Base-by-base conservation (phyloP, 2,888 invertebrate genomes). In the Meiosimyza platycephala region DNA sequence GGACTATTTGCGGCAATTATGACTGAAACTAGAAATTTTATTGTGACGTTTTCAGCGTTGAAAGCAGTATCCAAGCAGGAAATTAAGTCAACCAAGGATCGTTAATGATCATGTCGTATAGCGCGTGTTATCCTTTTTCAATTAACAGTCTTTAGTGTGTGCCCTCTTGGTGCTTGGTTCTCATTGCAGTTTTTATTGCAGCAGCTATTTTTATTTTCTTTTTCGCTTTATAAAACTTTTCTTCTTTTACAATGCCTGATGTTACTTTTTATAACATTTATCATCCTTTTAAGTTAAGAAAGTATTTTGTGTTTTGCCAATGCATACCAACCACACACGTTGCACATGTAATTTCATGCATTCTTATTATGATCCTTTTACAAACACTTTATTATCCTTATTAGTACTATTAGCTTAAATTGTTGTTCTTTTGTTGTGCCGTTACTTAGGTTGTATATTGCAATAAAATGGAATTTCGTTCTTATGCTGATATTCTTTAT, bases 311-410 rank as follows among this genome's bases (percentile, higher is more conserved):
- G 40, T 40, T 18, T 1, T 52, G 22, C 63, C 54, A 40, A 33
- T 60, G 52, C 66, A 54, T 50, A 65, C 76, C 22, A 22, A 75
- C 76, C 76, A 75, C 76, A 76, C 76, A 76, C 76, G 76, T 74
- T 75, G 76, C 59, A 60, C 59, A 71, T 75, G 18, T n/a, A 48
- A 33, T 63, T 22, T 15, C 51, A 40, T 40, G 9, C 9, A 9
- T 40, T 40, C 40, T 40, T 40, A 40, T 22, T 50, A 22, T 22
- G 64, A 64, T 64, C 64, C 51, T 64, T 64, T 64, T 9, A 22
- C 13, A 22, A 13, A 50, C 64, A 15, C 28, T 50, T 22, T 51
- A 64, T 64, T 64, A 64, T 64, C 64, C 64, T 51, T 64, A 51
- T 64, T 64, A 64, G 51, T 28, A 28, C 50, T 28, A 57, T 28